Evolutionary conservation across 2,797 vertebrate species (phyloP).

Genomic region (Chloroceryle inda): DNA sequence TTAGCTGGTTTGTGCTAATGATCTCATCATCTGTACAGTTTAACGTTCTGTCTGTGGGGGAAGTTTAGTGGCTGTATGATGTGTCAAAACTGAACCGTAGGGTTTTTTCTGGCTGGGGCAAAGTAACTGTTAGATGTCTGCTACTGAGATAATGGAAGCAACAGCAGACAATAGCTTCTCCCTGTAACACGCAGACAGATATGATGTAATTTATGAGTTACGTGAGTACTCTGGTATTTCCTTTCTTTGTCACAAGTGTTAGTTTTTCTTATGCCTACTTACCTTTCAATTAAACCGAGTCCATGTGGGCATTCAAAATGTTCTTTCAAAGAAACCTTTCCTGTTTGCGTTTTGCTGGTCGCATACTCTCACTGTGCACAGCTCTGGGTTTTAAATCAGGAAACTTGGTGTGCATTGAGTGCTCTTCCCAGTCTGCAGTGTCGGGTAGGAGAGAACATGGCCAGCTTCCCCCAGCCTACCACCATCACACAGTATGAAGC

Average conservation of each 20-base stretch:
- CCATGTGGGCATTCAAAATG: not conserved
- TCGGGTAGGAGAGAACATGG: not conserved
- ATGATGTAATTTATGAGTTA: slow-evolving; percentile 50
- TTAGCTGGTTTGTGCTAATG: not conserved
- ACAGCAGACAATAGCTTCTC: slow-evolving; percentile 1
- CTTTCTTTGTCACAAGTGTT: slow-evolving; percentile 62
- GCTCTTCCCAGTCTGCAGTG: not conserved
- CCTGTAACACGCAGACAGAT: not conserved
- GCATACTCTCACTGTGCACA: rapidly evolving
- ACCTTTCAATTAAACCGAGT: slow-evolving; percentile 15
- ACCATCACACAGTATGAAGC: not conserved
- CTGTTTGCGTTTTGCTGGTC: not conserved
- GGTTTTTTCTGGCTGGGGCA: not conserved
- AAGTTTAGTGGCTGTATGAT: not conserved
- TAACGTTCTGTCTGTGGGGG: not conserved
- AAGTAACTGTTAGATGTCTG: not conserved
- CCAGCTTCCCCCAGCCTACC: not conserved
- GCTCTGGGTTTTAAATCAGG: not conserved
- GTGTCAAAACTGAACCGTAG: not conserved
- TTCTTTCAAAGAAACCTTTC: slow-evolving; percentile 1
- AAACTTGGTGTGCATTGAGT: not conserved
- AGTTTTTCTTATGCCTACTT: slow-evolving; percentile 53
- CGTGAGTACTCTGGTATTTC: slow-evolving; percentile 55
- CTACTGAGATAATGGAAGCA: slow-evolving; percentile 24
- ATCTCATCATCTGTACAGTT: not conserved